These are phyloP conservation scores for Gnathonemus echidnorhynchus DNA, from an alignment of 2,113 vertebrate genomes.

Conservation along the genomic window DNA sequence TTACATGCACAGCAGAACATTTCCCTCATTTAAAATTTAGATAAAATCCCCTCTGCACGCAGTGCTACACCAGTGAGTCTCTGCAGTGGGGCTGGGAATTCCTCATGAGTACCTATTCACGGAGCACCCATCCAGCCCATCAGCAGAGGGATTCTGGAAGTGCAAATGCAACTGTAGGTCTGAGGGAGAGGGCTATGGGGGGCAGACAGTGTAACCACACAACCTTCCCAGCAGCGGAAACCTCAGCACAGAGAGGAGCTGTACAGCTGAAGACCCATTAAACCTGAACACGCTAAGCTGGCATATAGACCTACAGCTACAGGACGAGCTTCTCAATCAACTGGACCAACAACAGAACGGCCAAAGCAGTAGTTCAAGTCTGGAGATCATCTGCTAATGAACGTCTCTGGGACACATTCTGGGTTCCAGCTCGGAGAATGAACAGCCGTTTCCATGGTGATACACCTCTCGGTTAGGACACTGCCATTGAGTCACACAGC, in stretches of 20 bases:
- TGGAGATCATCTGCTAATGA: not conserved
- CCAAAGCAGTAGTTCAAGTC: not conserved
- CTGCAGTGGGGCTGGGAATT: not conserved
- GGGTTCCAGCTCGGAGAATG: not conserved
- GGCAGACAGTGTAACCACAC: not conserved
- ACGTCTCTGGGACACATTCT: not conserved
- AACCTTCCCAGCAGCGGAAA: not conserved
- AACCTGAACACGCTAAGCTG: not conserved
- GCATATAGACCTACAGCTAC: not conserved
- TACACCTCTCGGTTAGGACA: not conserved
- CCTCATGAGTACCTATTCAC: not conserved
- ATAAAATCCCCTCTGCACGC: not conserved
- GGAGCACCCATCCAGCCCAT: not conserved
- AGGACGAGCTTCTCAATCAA: not conserved
- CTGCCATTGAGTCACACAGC: too few relatives aligned
- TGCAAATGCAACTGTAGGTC: not conserved
- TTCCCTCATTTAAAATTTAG: not conserved
- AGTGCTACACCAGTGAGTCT: not conserved
- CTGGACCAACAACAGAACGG: not conserved
- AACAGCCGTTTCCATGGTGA: not conserved
- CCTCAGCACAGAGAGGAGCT: not conserved
- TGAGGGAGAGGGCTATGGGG: not conserved
- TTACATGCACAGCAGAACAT: not conserved
- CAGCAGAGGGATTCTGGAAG: not conserved
- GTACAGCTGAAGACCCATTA: not conserved